Evolutionary conservation across 2,113 vertebrate species (phyloP), one percentile per base, ranked within the genome.

Genomic region (Crotalus tigris): DNA sequence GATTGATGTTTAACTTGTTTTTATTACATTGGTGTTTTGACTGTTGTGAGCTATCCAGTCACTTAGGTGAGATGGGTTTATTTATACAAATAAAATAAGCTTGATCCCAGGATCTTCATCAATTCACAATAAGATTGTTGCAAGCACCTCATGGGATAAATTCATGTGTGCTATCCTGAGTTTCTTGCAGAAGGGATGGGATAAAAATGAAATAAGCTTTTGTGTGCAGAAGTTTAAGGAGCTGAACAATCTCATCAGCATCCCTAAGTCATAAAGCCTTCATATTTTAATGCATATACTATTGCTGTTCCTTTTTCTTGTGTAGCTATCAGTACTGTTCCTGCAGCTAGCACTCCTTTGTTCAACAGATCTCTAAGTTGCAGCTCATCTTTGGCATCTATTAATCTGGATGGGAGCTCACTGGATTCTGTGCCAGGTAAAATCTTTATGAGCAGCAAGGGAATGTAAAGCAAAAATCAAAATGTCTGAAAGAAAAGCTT

Each of bases 351-450:
- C 58, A 96, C 98, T 6, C 97, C 99, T 0, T 98, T 99, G 64
- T 98, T 99, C 94, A 98, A 98, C 87, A 98, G 99, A 94, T 98
- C 97, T 93, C 97, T 99, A 96, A 98, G 98, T 92, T 98, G 97
- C 92, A 98, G 98, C 90, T 97, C 97, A 92, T 96, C 97, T 92
- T 94, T 97, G 92, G 97, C 97, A 1, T 95, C 97, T 0, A 33
- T 97, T 3, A 98, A 96, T 92, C 95, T 98, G 94, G 99, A 99
- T 0, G 0, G 98, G 0, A 95, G 97, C 51, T 96, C 97, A 2
- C 96, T 98, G 0, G 99, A 99, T 95, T 98, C 99, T 24, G 96
- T 98, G 96, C 97, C 98, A 96, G 99, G 99, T 99, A 96, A 75
- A 90, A 49, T 89, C 0, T 0, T 44, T 0, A 51, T 11, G 51